A percentile compares a stretch with the other conserved stretches of the same genome.
These are phyloP conservation scores for Mesorhabditis spiculigera DNA, from an alignment of 2,888 invertebrate species.

Conservation along the genomic window DNA sequence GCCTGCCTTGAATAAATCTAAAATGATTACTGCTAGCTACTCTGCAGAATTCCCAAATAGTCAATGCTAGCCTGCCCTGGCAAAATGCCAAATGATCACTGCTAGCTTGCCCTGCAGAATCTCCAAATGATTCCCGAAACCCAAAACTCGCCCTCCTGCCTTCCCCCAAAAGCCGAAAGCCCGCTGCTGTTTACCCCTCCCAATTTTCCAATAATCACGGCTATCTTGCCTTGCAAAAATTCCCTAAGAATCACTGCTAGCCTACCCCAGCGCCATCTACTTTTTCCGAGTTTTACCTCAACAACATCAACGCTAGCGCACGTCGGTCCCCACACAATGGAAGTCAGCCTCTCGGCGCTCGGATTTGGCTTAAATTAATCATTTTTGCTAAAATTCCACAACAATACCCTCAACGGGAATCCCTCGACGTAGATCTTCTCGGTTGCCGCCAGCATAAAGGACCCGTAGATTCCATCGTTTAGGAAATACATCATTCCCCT, in stretches of 20 bases:
- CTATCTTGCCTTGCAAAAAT: not conserved
- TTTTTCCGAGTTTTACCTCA: constrained; percentile 56
- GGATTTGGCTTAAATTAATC: not conserved
- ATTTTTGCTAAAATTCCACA: not conserved
- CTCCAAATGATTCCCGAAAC: too few relatives aligned
- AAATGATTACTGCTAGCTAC: too few relatives aligned
- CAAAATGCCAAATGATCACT: too few relatives aligned
- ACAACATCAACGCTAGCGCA: constrained; percentile 88
- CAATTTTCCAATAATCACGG: too few relatives aligned
- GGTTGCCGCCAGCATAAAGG: constrained; percentile 73
- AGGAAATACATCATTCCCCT: constrained; percentile 80
- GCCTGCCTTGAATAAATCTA: too few relatives aligned
- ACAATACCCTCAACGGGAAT: not conserved
- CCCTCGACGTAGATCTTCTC: constrained; percentile 1
- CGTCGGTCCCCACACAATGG: constrained; percentile 84
- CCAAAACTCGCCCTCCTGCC: too few relatives aligned
- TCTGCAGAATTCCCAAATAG: too few relatives aligned
- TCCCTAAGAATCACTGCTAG: not conserved
- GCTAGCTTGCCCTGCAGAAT: too few relatives aligned
- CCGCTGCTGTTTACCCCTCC: too few relatives aligned
- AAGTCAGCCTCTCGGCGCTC: constrained; percentile 15
- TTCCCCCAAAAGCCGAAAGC: too few relatives aligned
- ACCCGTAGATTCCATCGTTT: constrained; percentile 97
- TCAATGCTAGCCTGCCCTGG: too few relatives aligned
- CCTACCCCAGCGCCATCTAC: constrained; percentile 6